These are phyloP conservation scores for Odocoileus virginianus DNA, from an alignment of 2,113 vertebrate genomes.

Conservation along the genomic window DNA sequence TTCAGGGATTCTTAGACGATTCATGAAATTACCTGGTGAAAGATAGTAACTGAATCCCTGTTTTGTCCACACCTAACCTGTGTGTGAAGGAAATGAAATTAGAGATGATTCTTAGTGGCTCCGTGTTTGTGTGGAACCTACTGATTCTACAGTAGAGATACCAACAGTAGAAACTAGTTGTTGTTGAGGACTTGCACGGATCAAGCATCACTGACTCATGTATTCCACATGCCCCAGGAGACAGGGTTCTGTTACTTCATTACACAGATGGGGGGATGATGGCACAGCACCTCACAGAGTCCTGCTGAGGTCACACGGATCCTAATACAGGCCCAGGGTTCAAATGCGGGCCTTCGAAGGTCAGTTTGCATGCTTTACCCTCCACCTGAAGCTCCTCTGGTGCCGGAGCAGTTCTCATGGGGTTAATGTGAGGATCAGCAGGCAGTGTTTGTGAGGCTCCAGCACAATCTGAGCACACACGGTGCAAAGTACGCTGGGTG, in stretches of 20 bases:
- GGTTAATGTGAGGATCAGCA: not conserved
- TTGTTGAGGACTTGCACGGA: not conserved
- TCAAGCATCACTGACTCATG: not conserved
- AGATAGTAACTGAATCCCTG: not conserved
- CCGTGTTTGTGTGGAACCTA: no score
- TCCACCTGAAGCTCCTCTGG: not conserved
- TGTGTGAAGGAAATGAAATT: not conserved
- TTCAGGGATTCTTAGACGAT: not conserved
- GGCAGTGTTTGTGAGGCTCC: not conserved
- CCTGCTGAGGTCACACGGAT: not conserved
- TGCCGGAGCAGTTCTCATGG: not conserved
- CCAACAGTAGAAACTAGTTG: not conserved
- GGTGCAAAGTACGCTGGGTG: fast-evolving
- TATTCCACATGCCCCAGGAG: not conserved
- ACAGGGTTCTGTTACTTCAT: not conserved
- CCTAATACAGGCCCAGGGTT: not conserved
- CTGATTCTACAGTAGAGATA: not conserved
- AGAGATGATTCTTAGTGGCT: not conserved
- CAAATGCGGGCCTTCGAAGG: not conserved
- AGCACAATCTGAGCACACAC: not conserved
- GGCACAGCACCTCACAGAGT: not conserved
- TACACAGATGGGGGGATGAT: not conserved
- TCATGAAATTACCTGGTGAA: not conserved
- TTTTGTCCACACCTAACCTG: not conserved
- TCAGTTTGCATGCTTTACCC: not conserved